Percentiles rank a stretch among this genome's conserved stretches.
Evolutionary conservation across 2,113 vertebrate genomes (phyloP).

Genomic region (Chaetops frenatus): DNA sequence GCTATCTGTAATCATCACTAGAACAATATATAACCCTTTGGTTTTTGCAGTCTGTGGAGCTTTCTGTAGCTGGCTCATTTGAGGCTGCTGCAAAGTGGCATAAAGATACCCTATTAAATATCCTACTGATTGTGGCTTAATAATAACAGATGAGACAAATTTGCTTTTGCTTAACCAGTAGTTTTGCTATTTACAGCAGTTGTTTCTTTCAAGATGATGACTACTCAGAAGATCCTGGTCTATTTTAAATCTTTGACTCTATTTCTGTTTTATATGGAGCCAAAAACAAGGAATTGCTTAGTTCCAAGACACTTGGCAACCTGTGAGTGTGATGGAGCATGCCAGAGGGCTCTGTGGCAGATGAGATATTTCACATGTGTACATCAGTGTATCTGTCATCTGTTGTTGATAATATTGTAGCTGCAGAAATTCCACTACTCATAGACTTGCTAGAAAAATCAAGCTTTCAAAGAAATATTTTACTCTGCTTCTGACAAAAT

Average conservation of each 20-base stretch:
- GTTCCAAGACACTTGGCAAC: background rate
- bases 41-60: background rate
- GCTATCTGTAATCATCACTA: background rate
- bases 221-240: background rate
- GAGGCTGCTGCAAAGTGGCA: background rate
- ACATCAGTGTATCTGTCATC: background rate
- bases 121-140: background rate
- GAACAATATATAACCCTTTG: background rate
- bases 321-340: background rate
- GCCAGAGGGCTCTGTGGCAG: background rate
- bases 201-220: background rate
- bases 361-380: background rate
- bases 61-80: background rate
- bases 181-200: background rate
- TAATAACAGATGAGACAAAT: background rate
- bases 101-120: background rate
- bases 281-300: background rate
- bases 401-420: background rate
- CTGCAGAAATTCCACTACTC: background rate
- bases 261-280: background rate
- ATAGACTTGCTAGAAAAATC: background rate
- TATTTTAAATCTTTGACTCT: background rate
- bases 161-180: background rate
- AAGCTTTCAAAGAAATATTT: background rate
- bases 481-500: background rate